Evolutionary conservation across 2,113 vertebrate species (phyloP).

Genomic region (Solea senegalensis): DNA sequence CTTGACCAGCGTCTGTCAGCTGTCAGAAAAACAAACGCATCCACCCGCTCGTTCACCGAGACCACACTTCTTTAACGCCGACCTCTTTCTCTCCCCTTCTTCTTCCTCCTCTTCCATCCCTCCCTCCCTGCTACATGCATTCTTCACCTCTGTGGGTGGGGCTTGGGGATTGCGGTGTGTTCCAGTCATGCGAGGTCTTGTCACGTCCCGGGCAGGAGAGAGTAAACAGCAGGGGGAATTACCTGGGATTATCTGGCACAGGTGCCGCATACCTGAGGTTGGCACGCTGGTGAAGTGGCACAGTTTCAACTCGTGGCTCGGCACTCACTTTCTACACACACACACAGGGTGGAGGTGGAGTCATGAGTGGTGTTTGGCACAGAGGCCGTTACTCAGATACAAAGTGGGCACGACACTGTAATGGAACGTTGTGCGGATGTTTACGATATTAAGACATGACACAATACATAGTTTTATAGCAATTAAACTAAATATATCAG

Average conservation of each 20-base stretch:
- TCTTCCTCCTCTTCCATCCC: neutral
- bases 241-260: constrained; percentile 29
- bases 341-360: constrained; percentile 8
- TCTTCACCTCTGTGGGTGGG: constrained; percentile 59
- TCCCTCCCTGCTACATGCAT: constrained; percentile 25
- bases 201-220: constrained; percentile 1
- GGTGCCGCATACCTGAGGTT: constrained; percentile 49
- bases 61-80: constrained; percentile 68
- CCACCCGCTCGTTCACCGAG: constrained; percentile 44
- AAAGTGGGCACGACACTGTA: constrained; percentile 1
- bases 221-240: constrained; percentile 3
- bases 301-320: constrained; percentile 19
- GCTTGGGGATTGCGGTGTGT: constrained; percentile 48
- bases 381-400: neutral
- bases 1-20: constrained; percentile 61
- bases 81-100: constrained; percentile 3
- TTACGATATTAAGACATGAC: neutral
- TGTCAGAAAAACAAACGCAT: constrained; percentile 75
- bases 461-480: no score
- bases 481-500: no score
- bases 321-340: constrained; percentile 20
- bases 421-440: neutral
- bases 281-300: constrained; percentile 29
- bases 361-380: constrained; percentile 21
- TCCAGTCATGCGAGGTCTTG: constrained; percentile 67